Base-by-base conservation (phyloP, 2,888 invertebrate genomes). In the Sesia bembeciformis region DNA sequence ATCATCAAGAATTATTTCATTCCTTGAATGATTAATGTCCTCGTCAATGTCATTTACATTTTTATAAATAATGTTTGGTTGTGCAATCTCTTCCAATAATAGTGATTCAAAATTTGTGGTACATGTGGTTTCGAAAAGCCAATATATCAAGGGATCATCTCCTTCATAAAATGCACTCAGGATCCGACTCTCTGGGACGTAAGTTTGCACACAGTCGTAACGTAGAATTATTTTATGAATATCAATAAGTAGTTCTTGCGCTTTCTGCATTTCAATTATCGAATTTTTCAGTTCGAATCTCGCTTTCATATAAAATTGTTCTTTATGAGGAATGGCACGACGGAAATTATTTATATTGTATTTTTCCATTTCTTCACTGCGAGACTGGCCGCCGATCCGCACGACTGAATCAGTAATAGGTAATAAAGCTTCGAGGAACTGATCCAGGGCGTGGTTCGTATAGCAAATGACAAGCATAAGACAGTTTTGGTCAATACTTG, bases 381-480 rank as follows among this genome's bases (percentile, higher is more conserved):
- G 91, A 0, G 93, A 92, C 66, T 93, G 93, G 0, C 92, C 91
- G 0, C 95, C 95, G 59, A 96, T 90, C 41, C 95, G 91, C 0
- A 93, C 88, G 54, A 95, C 90, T 5, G 90, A 86, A 0, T 80
- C 54, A 0, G 93, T 94, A 5, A 91, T 74, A n/a, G 74, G 66
- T 3, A 92, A 65, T 52, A 94, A 81, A 40, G 93, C 94, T 69
- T 94, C 93, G 43, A 97, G 79, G 78, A 96, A 96, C 72, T 96
- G 96, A 78, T 97, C 96, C 4, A 97, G 76, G 0, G 96, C 96
- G 67, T 96, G 95, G 76, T 97, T 97, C 1, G 96, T 96, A 70
- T 93, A 95, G 68, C 96, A 95, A 23, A 97, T 92, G 3, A 97
- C 89, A 38, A 96, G 84, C 66, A 96, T 92, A 3, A 93, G 91